Conservation (phyloP, 2,888 invertebrate species). For the Chouioia cunea region DNA sequence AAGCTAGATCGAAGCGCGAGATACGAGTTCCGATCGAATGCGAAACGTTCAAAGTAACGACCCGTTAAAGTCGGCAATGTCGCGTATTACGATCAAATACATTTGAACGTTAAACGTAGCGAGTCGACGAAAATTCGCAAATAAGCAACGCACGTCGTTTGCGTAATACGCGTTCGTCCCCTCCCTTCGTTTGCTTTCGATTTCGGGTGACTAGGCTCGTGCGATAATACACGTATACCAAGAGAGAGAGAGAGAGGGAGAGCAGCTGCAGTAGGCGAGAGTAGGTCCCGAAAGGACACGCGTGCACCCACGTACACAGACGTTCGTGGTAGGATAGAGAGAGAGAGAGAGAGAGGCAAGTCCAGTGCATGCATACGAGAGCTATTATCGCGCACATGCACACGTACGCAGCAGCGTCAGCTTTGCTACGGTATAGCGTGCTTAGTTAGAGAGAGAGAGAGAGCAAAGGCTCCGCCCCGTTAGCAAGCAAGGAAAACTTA, state of each 20-base stretch:
- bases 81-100: too few relatives aligned
- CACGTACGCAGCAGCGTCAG: slow-evolving; percentile 49
- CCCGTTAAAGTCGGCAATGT: too few relatives aligned
- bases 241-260: neutral
- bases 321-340: slow-evolving; percentile 3
- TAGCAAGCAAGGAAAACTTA: slow-evolving; percentile 74
- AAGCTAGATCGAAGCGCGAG: too few relatives aligned
- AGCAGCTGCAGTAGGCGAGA: neutral
- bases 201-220: neutral
- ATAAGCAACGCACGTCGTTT: neutral
- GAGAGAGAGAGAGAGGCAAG: neutral
- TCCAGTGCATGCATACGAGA: neutral
- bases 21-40: too few relatives aligned
- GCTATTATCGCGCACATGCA: neutral
- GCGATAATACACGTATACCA: slow-evolving; percentile 4
- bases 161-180: neutral
- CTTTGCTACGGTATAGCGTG: too few relatives aligned
- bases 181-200: neutral
- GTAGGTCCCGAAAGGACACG: neutral
- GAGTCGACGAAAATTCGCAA: slow-evolving; percentile 13
- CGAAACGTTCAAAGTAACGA: too few relatives aligned
- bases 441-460: too few relatives aligned
- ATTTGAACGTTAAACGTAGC: too few relatives aligned
- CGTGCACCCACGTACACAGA: too few relatives aligned
- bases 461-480: slow-evolving; percentile 59